These are phyloP conservation scores for Chlorospingus flavigularis DNA, from an alignment of 2,797 vertebrate species.

Conservation along the genomic window DNA sequence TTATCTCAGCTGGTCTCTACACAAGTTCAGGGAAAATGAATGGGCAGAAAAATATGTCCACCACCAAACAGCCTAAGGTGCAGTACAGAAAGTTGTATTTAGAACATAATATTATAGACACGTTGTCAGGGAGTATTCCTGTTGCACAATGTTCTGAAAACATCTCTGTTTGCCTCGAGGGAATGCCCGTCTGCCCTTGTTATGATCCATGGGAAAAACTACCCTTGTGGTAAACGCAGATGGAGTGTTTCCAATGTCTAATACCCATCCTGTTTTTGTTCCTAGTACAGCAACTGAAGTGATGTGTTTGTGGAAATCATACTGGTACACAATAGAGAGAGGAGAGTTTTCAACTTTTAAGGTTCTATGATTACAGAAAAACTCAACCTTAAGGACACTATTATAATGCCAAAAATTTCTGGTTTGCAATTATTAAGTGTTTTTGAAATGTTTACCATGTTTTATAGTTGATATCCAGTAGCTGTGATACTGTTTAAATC, in stretches of 20 bases:
- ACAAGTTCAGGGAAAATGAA: background rate
- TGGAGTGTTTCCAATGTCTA: conserved; percentile 52
- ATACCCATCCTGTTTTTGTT: conserved; percentile 54
- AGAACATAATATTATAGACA: conserved; percentile 31
- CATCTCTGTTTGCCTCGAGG: conserved; percentile 52
- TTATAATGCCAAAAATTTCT: background rate
- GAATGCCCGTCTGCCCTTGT: conserved; percentile 48
- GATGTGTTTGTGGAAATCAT: background rate
- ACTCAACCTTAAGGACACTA: background rate
- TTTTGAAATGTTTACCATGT: background rate
- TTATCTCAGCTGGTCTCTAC: background rate
- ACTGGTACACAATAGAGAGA: background rate
- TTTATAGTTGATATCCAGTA: background rate
- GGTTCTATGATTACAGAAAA: background rate
- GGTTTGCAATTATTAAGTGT: background rate
- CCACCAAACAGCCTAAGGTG: conserved; percentile 28
- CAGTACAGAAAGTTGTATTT: conserved; percentile 9
- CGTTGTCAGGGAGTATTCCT: conserved; percentile 55
- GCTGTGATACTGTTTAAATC: background rate
- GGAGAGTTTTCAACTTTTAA: background rate
- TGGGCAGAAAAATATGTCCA: background rate
- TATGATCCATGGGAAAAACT: conserved; percentile 47
- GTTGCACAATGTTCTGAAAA: conserved; percentile 55
- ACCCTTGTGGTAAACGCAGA: conserved; percentile 29
- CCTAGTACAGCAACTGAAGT: background rate